Evolutionary conservation across 2,888 invertebrate genomes (phyloP).

Genomic region (Eupithecia exiguata): DNA sequence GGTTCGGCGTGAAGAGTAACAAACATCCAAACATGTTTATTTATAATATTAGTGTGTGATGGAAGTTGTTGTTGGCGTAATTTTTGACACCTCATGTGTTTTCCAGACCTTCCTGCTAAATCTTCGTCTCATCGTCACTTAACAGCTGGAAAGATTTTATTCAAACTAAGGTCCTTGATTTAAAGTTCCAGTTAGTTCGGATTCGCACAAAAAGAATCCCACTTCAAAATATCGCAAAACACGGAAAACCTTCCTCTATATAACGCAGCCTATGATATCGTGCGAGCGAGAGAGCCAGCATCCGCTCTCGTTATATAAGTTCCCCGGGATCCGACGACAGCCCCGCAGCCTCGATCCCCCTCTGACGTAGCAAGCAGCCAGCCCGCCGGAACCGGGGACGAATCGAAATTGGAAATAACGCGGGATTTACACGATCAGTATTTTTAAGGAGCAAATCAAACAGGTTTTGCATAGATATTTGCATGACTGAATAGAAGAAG

Average conservation of each 20-base stretch:
- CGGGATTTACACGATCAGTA: constrained; percentile 36
- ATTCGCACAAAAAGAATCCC: background rate
- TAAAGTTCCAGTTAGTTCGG: background rate
- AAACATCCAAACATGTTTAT: background rate
- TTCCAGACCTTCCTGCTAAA: background rate
- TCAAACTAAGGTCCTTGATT: background rate
- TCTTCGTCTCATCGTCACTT: background rate
- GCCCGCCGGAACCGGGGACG: constrained; percentile 43
- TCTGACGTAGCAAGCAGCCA: constrained; percentile 20
- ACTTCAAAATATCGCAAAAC: constrained; percentile 18
- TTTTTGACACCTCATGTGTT: too few species aligned
- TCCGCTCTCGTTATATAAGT: constrained; percentile 83
- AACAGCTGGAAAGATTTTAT: background rate
- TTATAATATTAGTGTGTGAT: too few species aligned
- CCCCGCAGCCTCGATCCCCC: constrained; percentile 40
- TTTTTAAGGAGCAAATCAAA: constrained; percentile 24
- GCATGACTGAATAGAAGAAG: background rate
- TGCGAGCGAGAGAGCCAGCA: constrained; percentile 69
- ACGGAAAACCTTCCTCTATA: constrained; percentile 50
- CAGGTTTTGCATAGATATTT: constrained; percentile 6
- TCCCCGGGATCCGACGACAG: constrained; percentile 77
- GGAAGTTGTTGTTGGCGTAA: too few species aligned
- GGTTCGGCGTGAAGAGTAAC: constrained; percentile 1
- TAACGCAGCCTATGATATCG: constrained; percentile 53
- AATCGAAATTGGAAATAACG: constrained; percentile 41